phyloP scores from a whole-genome alignment of 2,113 vertebrate genomes.

The Hemiscyllium ocellatum region DNA sequence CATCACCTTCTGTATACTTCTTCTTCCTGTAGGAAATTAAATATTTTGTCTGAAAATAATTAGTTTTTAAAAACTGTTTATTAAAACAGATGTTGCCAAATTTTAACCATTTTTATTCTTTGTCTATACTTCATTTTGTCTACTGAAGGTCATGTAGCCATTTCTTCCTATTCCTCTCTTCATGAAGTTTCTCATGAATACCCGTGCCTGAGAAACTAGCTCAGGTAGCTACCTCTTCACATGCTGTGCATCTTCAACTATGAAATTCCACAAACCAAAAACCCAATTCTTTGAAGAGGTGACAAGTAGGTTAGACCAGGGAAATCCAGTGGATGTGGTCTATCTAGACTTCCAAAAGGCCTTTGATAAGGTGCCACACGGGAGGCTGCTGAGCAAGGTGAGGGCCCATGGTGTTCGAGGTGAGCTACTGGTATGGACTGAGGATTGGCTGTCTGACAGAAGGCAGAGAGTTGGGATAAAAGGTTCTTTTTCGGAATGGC shows the following conservation, averaged over 20 bases:
- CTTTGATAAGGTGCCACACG: no score
- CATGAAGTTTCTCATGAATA: neutral
- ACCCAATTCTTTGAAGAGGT: no score
- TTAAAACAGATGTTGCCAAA: neutral
- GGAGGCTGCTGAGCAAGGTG: no score
- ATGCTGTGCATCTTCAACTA: neutral
- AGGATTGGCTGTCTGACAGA: no score
- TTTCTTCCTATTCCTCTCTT: neutral
- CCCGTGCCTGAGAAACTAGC: neutral
- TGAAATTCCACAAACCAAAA: neutral
- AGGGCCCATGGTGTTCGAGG: no score
- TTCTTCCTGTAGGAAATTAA: constrained; percentile 66
- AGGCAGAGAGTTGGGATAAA: no score
- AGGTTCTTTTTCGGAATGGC: no score
- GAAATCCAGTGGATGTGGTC: no score
- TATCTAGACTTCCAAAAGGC: no score
- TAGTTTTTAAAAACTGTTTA: neutral
- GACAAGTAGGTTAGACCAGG: no score
- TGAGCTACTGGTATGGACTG: no score
- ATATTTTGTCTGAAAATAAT: neutral
- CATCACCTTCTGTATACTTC: constrained; percentile 69
- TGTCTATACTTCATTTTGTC: neutral
- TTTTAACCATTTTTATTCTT: neutral
- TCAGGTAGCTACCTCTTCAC: neutral
- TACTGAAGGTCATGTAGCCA: no score